A percentile compares a stretch with the other conserved stretches of the same genome.
Evolutionary conservation across 53 echinoderm and acorn worm species (phyloP).

Genomic region (Hippasteria phrygiana): DNA sequence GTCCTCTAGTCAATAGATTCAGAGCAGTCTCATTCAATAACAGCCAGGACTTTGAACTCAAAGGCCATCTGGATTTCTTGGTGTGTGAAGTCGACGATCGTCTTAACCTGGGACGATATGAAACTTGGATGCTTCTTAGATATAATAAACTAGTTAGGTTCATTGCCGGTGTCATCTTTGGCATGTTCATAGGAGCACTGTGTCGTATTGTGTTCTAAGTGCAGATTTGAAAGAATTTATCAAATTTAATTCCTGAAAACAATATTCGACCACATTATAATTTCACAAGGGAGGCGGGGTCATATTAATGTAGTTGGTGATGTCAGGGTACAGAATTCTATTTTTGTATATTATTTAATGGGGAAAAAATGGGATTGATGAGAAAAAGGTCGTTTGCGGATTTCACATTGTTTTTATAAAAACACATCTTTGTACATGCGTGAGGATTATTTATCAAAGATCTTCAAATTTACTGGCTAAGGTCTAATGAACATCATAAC

Average conservation of each 20-base stretch:
- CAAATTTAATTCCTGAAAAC: too few species aligned
- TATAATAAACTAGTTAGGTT: constrained; percentile 55
- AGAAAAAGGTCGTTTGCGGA: too few species aligned
- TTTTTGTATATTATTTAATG: not conserved
- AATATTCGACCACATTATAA: too few species aligned
- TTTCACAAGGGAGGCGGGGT: not conserved
- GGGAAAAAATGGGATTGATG: not conserved
- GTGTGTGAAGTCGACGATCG: constrained; percentile 50
- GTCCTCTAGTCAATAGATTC: not conserved
- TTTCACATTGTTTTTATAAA: too few species aligned
- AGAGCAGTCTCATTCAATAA: not conserved
- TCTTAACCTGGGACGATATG: constrained; percentile 32
- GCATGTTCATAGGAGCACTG: constrained; percentile 51
- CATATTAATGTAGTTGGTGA: not conserved
- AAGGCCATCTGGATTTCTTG: constrained; percentile 61
- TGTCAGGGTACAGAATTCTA: too few species aligned
- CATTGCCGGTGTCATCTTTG: constrained; percentile 68
- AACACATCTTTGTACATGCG: too few species aligned
- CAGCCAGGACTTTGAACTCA: constrained; percentile 29
- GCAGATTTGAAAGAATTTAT: too few species aligned
- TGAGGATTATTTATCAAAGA: too few species aligned
- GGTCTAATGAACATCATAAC: too few species aligned
- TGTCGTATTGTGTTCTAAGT: constrained; percentile 45
- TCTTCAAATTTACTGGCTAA: too few species aligned
- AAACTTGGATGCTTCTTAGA: constrained; percentile 46